These are phyloP conservation scores for Scylla paramamosain DNA, from an alignment of 1,140 invertebrate genomes.

Conservation along the genomic window DNA sequence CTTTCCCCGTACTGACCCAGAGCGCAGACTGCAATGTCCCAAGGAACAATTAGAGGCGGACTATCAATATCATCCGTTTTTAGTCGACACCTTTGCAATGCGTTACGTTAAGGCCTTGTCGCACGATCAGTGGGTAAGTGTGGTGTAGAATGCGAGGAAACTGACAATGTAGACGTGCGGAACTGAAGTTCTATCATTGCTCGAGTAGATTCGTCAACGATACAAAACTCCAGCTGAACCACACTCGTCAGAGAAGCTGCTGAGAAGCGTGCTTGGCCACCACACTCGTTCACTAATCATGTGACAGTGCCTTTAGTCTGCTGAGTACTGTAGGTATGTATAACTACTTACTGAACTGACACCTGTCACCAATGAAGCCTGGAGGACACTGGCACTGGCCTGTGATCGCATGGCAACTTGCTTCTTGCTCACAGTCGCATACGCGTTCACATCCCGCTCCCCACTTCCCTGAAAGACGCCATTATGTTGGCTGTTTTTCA, in stretches of 20 bases:
- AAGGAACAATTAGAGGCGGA: too few species aligned
- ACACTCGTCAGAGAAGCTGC: background rate
- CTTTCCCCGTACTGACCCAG: slow-evolving; percentile 82
- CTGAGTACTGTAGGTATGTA: too few species aligned
- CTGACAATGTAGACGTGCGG: too few species aligned
- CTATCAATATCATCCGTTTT: too few species aligned
- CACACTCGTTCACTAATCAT: background rate
- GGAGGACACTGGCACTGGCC: slow-evolving; percentile 89
- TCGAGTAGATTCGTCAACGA: too few species aligned
- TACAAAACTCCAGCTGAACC: background rate
- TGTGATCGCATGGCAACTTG: slow-evolving; percentile 81
- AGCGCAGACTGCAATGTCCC: slow-evolving; percentile 81
- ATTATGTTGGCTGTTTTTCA: slow-evolving; percentile 79
- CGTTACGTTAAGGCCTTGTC: background rate
- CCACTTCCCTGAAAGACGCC: slow-evolving; percentile 85
- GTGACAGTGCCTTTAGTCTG: background rate
- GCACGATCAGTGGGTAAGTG: background rate
- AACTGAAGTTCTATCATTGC: too few species aligned
- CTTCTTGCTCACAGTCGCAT: slow-evolving; percentile 86
- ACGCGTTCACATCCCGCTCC: slow-evolving; percentile 84
- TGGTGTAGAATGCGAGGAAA: too few species aligned
- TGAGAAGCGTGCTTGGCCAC: too few species aligned
- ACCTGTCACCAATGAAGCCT: slow-evolving; percentile 80
- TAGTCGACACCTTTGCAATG: too few species aligned
- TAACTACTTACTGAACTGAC: slow-evolving; percentile 79